phyloP scores from a whole-genome alignment of 2,797 vertebrate species.

The Danio choprae region DNA sequence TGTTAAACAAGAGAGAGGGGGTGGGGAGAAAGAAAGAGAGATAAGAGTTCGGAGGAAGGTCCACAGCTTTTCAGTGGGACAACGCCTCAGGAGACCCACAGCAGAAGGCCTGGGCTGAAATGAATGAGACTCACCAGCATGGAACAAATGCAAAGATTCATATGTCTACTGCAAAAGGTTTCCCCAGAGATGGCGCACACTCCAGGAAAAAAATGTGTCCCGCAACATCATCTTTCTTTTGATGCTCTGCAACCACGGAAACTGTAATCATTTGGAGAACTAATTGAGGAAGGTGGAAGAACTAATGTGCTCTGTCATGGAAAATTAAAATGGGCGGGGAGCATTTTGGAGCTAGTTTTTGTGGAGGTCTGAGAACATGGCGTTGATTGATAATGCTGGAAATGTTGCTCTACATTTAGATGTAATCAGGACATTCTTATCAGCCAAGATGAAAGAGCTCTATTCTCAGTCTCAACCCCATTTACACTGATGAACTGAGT shows the following conservation, averaged over 20 bases:
- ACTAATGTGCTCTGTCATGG: slow-evolving; percentile 74
- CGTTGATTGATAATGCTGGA: slow-evolving; percentile 80
- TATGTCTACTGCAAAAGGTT: slow-evolving; percentile 67
- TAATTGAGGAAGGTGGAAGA: slow-evolving; percentile 72
- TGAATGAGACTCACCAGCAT: slow-evolving; percentile 75
- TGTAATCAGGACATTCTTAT: slow-evolving; percentile 83
- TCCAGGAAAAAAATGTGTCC: slow-evolving; percentile 61
- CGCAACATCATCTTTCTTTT: slow-evolving; percentile 70
- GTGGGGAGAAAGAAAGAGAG: slow-evolving; percentile 54
- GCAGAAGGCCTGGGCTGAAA: slow-evolving; percentile 68
- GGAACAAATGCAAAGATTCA: slow-evolving; percentile 69
- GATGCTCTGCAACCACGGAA: slow-evolving; percentile 60
- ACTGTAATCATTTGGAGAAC: slow-evolving; percentile 72
- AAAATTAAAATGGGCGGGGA: slow-evolving; percentile 75
- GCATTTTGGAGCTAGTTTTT: slow-evolving; percentile 74
- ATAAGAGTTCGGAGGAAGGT: slow-evolving; percentile 40
- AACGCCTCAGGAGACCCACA: slow-evolving; percentile 64
- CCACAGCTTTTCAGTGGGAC: slow-evolving; percentile 69
- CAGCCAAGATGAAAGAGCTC: slow-evolving; percentile 82
- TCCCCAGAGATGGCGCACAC: slow-evolving; percentile 51
- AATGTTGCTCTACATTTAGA: slow-evolving; percentile 86
- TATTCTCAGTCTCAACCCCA: slow-evolving; percentile 80
- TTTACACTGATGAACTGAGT: slow-evolving; percentile 78
- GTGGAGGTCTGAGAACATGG: slow-evolving; percentile 43
- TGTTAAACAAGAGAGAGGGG: slow-evolving; percentile 62